Base-by-base conservation (phyloP, 2,888 invertebrate genomes). In the Frankliniella fusca region DNA sequence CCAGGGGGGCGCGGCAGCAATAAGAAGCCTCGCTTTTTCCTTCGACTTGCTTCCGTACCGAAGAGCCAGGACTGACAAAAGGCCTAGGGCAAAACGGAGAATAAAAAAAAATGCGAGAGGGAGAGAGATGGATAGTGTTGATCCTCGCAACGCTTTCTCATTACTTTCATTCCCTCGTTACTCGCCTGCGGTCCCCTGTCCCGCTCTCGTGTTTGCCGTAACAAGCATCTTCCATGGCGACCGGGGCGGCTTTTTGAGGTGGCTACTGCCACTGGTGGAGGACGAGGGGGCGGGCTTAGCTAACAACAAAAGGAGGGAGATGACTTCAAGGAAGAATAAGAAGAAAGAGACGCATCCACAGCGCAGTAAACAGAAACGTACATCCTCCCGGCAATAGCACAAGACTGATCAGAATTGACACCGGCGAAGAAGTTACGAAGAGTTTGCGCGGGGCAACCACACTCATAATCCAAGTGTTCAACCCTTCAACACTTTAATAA, bases 151-250 rank as follows among this genome's bases (percentile, higher is more conserved):
- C 54, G 18, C 54, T 54, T 54, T 61, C 61, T 61, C 61, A 18
- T 61, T 61, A 61, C 61, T 61, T 61, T 23, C 70, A 23, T 23
- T 70, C 23, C 70, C 70, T 70, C 70, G 23, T 70, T 70, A 70
- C 70, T 11, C 70, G 23, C 1, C 11, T 11, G 23, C 70, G 7
- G 27, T 70, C 5, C 54, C 54, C 54, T 23, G 70, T 7, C 70
- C 65, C 11, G 70, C 1, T 5, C 70, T 23, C n/a, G 11, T 23
- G 70, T 70, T 70, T 11, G 70, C 70, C 70, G 65, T 18, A 38
- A 38, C 38, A 38, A 38, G 38, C 2, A 38, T 38, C 38, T 38
- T 38, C 38, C 38, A 38, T 38, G 38, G 38, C 3, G 38, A 38
- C 38, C 38, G 38, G 38, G 38, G 38, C 38, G 38, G 38, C 38